Evolutionary conservation across 2,888 invertebrate genomes (phyloP), one percentile per base, ranked within the genome.

Genomic region (Spilosoma lubricipeda): DNA sequence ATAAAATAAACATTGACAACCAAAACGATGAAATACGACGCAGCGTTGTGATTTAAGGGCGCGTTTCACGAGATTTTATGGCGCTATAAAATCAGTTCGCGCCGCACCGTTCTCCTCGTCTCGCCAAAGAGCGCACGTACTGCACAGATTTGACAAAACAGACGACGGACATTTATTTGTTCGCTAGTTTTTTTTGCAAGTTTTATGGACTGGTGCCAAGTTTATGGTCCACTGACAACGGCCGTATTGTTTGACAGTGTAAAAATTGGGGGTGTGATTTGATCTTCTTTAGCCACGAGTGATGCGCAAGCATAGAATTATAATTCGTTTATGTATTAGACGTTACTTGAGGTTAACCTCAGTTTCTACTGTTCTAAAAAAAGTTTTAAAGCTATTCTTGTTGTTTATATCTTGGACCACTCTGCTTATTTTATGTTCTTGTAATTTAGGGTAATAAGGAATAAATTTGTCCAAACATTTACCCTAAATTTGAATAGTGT

Each of bases 1-100:
- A 95, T 95, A 95, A 95, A 95, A 95, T 95, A 95, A 95, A 95
- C 94, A 95, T 95, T 95, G 95, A 95, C 95, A 95, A 94, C 93
- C 95, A 90, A 92, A 95, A 95, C 95, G 95, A 95, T 95, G 95
- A 95, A 95, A 95, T 95, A 95, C 93, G 95, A 93, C 93, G 93
- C 89, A 91, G 89, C 91, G 92, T 88, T 92, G 94, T 95, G 95
- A 95, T 95, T 95, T 95, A 95, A 94, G 95, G 94, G 94, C 93
- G 93, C 91, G 92, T 93, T 94, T 93, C 95, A 94, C 93, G 93
- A 93, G 94, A 95, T 95, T 95, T 95, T 95, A 95, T 94, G 92
- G 91, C 92, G 93, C 94, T 92, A 95, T 95, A 95, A 95, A 95
- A 95, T 95, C 94, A 93, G 94, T 92, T 91, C 92, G 90, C 92